These are phyloP conservation scores for Coecobrya sp. DNA, from an alignment of 2,888 invertebrate species.

Conservation along the genomic window DNA sequence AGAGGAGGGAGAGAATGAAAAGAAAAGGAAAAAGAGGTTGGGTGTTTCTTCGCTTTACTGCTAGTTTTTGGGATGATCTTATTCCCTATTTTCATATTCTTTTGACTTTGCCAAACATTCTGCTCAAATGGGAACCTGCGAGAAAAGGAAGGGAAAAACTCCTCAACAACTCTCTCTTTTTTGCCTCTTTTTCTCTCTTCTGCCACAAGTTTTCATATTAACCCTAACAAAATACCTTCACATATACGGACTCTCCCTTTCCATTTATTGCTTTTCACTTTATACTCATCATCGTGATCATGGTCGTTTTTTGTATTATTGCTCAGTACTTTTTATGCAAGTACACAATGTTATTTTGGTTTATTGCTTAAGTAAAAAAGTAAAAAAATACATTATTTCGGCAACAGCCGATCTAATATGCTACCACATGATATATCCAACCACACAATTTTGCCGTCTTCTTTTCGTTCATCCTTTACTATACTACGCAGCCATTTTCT, in stretches of 20 bases:
- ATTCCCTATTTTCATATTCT: constrained; percentile 57
- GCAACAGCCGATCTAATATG: constrained; percentile 35
- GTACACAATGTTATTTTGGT: constrained; percentile 62
- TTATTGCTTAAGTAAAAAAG: constrained; percentile 51
- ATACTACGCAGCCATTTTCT: constrained; percentile 40
- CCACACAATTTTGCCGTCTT: neutral
- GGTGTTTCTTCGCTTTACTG: constrained; percentile 9
- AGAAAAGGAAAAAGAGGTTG: constrained; percentile 37
- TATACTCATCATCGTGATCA: constrained; percentile 44
- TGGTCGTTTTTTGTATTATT: constrained; percentile 55
- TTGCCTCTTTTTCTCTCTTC: neutral
- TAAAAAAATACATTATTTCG: constrained; percentile 58
- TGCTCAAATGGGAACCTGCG: constrained; percentile 4
- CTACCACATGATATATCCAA: neutral
- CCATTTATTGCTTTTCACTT: constrained; percentile 67
- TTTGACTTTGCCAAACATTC: constrained; percentile 70
- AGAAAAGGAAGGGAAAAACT: constrained; percentile 3
- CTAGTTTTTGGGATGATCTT: constrained; percentile 71
- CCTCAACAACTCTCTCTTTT: neutral
- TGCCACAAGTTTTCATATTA: constrained; percentile 74
- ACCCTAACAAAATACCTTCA: constrained; percentile 67
- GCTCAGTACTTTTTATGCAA: constrained; percentile 46
- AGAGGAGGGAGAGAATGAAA: constrained; percentile 33
- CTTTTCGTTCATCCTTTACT: constrained; percentile 30
- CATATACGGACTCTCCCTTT: constrained; percentile 29